Conservation (phyloP, 2,888 invertebrate species). For the Andrena marginata region DNA sequence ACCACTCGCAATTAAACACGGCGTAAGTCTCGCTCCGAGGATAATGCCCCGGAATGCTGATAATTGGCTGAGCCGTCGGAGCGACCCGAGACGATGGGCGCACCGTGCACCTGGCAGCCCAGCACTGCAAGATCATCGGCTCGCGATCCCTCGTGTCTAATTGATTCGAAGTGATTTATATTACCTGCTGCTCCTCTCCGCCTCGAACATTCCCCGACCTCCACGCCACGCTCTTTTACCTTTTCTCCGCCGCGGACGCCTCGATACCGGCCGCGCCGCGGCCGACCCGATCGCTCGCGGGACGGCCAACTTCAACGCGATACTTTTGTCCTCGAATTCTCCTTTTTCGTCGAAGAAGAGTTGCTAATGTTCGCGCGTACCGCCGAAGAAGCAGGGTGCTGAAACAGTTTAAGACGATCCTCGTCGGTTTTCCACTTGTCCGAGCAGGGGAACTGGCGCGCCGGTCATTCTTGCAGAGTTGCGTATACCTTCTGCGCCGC, state of each 20-base stretch:
- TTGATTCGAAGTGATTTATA: conserved; percentile 83
- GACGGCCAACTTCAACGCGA: conserved; percentile 25
- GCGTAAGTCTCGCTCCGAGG: conserved; percentile 72
- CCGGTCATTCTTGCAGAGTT: too few species aligned
- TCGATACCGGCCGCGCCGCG: not conserved
- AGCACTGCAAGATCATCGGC: conserved; percentile 78
- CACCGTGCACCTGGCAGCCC: conserved; percentile 75
- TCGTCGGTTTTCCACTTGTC: not conserved
- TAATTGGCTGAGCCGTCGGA: conserved; percentile 78
- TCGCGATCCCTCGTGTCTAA: conserved; percentile 82
- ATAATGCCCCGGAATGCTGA: conserved; percentile 82
- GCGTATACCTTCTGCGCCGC: too few species aligned
- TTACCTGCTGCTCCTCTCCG: conserved; percentile 70
- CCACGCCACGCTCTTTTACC: conserved; percentile 52
- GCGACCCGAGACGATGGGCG: conserved; percentile 69
- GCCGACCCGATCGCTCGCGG: not conserved
- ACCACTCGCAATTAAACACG: conserved; percentile 75
- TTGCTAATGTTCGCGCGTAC: too few species aligned
- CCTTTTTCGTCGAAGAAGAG: not conserved
- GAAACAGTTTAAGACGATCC: too few species aligned
- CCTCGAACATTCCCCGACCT: conserved; percentile 65
- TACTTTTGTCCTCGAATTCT: not conserved
- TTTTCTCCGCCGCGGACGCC: conserved; percentile 29
- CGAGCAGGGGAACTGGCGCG: not conserved
- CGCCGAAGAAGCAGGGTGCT: too few species aligned